These are phyloP conservation scores for Pseudanteris insignis DNA, from an alignment of 2,888 invertebrate genomes.

Conservation along the genomic window DNA sequence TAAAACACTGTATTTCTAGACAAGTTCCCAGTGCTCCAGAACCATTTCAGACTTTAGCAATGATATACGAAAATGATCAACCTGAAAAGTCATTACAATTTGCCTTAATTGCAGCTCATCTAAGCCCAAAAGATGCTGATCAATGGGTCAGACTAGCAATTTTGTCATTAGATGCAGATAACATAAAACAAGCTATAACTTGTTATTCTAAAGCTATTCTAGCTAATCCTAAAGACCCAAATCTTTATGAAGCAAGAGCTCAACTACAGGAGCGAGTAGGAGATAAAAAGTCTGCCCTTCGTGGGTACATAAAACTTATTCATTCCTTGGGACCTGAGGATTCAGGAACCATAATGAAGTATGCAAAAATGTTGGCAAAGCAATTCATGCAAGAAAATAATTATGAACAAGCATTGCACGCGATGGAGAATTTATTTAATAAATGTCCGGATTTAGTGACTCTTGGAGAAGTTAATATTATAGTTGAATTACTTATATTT, in stretches of 20 bases:
- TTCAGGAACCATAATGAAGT: constrained; percentile 73
- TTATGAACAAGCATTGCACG: constrained; percentile 73
- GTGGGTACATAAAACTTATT: constrained; percentile 79
- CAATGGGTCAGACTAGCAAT: constrained; percentile 89
- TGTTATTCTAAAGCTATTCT: constrained; percentile 86
- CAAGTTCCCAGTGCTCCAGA: constrained; percentile 84
- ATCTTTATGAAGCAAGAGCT: constrained; percentile 78
- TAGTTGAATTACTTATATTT: constrained; percentile 80
- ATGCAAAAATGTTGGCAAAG: constrained; percentile 78
- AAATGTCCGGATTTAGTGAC: constrained; percentile 78
- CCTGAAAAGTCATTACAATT: constrained; percentile 85
- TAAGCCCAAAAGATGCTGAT: constrained; percentile 80
- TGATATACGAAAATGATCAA: constrained; percentile 86
- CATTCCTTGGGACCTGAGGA: constrained; percentile 71
- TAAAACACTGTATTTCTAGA: too few species aligned
- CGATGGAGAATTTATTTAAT: constrained; percentile 77
- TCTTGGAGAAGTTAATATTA: constrained; percentile 82
- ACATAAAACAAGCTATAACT: constrained; percentile 80
- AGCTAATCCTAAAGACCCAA: constrained; percentile 76
- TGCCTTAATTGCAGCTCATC: constrained; percentile 84
- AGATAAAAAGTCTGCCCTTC: constrained; percentile 73
- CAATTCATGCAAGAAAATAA: constrained; percentile 80
- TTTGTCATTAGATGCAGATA: constrained; percentile 76
- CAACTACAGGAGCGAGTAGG: constrained; percentile 74
- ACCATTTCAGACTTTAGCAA: constrained; percentile 89